A percentile compares a stretch with the other conserved stretches of the same genome.
Conservation (phyloP, 1,140 invertebrate genomes). For the Macrocentrus cingulum region DNA sequence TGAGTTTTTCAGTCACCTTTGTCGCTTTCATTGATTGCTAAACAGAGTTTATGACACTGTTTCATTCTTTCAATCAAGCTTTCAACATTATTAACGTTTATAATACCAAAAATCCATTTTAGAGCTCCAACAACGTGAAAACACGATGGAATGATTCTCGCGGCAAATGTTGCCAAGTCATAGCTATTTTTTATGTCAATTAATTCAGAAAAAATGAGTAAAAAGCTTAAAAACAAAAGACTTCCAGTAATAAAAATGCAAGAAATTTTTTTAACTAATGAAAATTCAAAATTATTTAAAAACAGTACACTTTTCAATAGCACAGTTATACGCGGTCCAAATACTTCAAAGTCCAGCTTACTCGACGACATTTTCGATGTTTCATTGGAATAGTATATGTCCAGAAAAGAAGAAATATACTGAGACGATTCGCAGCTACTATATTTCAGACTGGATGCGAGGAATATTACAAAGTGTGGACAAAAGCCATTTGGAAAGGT, state of each 20-base stretch:
- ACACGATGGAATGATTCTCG: slow-evolving; percentile 20
- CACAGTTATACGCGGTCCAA: neutral
- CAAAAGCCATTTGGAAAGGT: no score
- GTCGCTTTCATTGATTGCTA: slow-evolving; percentile 25
- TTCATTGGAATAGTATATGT: no score
- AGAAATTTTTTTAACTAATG: slow-evolving; percentile 13
- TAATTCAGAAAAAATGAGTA: slow-evolving; percentile 27
- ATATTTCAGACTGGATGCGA: no score
- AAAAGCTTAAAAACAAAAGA: slow-evolving; percentile 17
- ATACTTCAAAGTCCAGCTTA: neutral
- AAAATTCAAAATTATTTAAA: slow-evolving; percentile 25
- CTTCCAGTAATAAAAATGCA: neutral
- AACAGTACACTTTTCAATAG: slow-evolving; percentile 13
- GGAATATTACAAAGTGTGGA: no score
- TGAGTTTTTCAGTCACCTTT: slow-evolving; percentile 25
- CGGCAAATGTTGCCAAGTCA: slow-evolving; percentile 26
- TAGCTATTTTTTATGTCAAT: slow-evolving; percentile 15
- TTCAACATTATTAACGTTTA: slow-evolving; percentile 16
- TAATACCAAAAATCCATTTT: slow-evolving; percentile 36
- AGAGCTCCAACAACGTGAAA: slow-evolving; percentile 29
- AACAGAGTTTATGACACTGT: slow-evolving; percentile 30
- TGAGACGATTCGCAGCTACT: no score
- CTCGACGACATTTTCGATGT: neutral
- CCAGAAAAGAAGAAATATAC: no score
- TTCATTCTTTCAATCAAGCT: slow-evolving; percentile 28